Evolutionary conservation across 2,113 vertebrate genomes (phyloP).

Genomic region (Melanocharis versteri): DNA sequence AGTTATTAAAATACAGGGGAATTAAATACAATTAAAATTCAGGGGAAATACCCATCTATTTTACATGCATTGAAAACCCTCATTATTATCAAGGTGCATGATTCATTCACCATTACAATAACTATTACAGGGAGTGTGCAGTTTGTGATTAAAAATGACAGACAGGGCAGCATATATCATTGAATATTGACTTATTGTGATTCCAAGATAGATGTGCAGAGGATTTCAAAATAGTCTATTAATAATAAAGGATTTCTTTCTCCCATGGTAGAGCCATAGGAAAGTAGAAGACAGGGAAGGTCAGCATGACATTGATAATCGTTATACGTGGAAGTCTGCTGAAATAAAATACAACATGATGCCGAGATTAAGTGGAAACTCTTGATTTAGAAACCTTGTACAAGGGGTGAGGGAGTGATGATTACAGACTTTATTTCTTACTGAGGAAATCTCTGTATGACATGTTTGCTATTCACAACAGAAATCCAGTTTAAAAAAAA

Average conservation of each 20-base stretch:
- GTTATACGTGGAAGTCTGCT: neutral
- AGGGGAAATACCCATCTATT: neutral
- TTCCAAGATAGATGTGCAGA: neutral
- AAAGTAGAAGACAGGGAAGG: neutral
- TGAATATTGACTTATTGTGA: constrained; percentile 43
- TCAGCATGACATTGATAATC: neutral
- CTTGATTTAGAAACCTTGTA: neutral
- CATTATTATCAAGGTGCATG: neutral
- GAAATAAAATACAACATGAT: neutral
- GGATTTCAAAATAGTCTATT: neutral
- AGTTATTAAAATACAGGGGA: neutral
- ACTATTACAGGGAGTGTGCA: neutral
- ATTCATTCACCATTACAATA: constrained; percentile 20
- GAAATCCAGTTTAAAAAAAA: neutral
- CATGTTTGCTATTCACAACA: neutral
- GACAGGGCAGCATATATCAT: neutral
- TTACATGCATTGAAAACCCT: neutral
- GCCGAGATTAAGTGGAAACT: neutral
- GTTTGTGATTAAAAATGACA: constrained; percentile 15
- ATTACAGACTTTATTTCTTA: neutral
- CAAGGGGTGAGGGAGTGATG: neutral
- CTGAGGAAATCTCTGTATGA: neutral
- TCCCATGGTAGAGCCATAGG: neutral
- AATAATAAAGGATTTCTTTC: constrained; percentile 31
- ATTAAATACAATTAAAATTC: neutral